These are phyloP conservation scores for Cathartes aura DNA, from an alignment of 2,113 vertebrate species.

Conservation along the genomic window DNA sequence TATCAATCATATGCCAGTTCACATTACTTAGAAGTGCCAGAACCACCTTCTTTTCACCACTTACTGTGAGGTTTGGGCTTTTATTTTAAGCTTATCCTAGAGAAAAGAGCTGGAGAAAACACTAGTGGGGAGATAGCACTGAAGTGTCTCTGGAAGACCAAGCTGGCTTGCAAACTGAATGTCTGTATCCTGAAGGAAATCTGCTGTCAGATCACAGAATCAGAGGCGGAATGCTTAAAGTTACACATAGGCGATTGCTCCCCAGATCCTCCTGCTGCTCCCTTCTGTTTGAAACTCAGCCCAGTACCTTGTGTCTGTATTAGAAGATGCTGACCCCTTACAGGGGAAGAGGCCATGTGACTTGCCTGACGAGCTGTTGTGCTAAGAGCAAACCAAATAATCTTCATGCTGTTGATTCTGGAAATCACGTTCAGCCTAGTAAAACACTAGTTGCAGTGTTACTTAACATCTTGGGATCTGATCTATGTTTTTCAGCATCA, in stretches of 20 bases:
- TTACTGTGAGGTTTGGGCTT: neutral
- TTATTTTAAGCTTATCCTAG: neutral
- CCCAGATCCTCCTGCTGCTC: neutral
- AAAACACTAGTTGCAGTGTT: neutral
- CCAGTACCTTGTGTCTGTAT: neutral
- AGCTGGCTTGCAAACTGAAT: neutral
- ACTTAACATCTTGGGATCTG: neutral
- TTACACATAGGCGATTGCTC: neutral
- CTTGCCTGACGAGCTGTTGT: neutral
- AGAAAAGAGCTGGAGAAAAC: neutral
- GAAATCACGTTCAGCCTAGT: neutral
- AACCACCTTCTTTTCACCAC: neutral
- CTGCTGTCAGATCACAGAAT: neutral
- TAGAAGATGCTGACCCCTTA: neutral
- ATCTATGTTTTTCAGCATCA: neutral
- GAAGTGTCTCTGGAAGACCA: neutral
- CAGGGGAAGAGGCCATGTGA: neutral
- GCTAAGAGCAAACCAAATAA: neutral
- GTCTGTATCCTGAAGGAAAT: neutral
- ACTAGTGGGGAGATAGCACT: neutral
- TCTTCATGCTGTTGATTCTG: neutral
- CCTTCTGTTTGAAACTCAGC: neutral
- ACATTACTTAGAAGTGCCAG: neutral
- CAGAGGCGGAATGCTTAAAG: neutral
- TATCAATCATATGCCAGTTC: neutral